Evolutionary conservation across 2,113 vertebrate genomes (phyloP), one percentile per base, ranked within the genome.

Genomic region (Parus major): DNA sequence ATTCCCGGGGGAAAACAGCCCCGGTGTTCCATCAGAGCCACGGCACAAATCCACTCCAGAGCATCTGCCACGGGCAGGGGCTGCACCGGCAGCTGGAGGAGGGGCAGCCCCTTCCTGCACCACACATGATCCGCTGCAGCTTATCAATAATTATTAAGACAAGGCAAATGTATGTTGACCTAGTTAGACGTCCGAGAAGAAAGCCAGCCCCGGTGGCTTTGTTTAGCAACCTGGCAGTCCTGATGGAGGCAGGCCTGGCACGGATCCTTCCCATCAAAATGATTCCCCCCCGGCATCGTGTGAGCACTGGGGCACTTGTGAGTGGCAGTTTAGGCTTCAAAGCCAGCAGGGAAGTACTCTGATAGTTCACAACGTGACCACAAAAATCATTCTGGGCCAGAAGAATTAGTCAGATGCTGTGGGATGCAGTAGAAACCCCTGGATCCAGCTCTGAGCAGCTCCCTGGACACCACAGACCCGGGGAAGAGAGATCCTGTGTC

Each of bases 71-170:
- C 1, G 5, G 3, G 5, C 3, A 0, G 78, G 88, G 84, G 90
- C 96, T 84, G 95, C 9, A 1, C 33, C 2, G 41, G 55, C 39
- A 28, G 78, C 49, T 6, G 85, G 57, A 52, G 85, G 64, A 46
- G 82, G 29, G 59, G 88, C 78, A 49, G 81, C 72, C 29, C 79
- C 79, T 42, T 93, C 90, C 95, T 5, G 4, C 52, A 11, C 12
- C 16, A n/a, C 93, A 42, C 25, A 14, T 41, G 22, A 96, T 55
- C 79, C 8, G 1, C 77, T 9, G 20, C 77, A 28, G 55, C 96
- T 65, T 94, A 97, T 92, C 97, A 96, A 96, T 96, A 95, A 97
- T 97, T 95, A 97, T 97, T 90, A 95, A 97, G 96, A 95, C 94
- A 76, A 94, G 60, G 81, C 72, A 79, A 86, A 85, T 23, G 84